Evolutionary conservation across 2,888 invertebrate genomes (phyloP), one percentile per base, ranked within the genome.

Genomic region (Cheilosia soror): DNA sequence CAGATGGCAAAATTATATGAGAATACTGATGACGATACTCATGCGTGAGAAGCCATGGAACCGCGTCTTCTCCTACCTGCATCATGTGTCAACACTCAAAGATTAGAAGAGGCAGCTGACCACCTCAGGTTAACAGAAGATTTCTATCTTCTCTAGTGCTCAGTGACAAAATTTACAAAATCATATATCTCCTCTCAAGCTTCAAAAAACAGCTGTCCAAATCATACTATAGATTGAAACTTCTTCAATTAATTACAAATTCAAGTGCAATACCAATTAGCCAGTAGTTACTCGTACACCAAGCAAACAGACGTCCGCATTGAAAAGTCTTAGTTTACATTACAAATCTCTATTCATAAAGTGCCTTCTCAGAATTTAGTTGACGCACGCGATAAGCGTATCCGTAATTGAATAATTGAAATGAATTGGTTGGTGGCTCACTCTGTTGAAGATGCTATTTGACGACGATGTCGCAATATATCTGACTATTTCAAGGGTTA

Each of bases 361-460:
- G 37, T n/a, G 42, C 72, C 58, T 71, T 72, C 71, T 44, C 7
- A 13, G 78, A 66, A 51, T 71, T 47, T 51, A 71, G 62, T 37
- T 51, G 33, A 55, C 51, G 63, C 47, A 55, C 63, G 65, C 78
- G 27, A 47, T 66, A 55, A 63, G 31, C 49, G 44, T 63, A 13
- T 37, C 2, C 42, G 0, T 80, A 68, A 75, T 80, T 80, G 73
- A 68, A 68, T 80, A 80, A 80, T 75, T 80, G 80, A 80, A 80
- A 80, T 68, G 73, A 75, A 80, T 75, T 80, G 80, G 53, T 71
- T 71, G 40, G 37, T 51, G 44, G 47, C 6, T 66, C 37, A 66
- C 33, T 66, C 25, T 66, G 58, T 72, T 73, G 66, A 68, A 57
- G 62, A 75, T 57, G 53, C 68, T 53, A 37, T 68, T 58, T 40